Base-by-base conservation (phyloP, 1,140 invertebrate species). In the Samia ricini region DNA sequence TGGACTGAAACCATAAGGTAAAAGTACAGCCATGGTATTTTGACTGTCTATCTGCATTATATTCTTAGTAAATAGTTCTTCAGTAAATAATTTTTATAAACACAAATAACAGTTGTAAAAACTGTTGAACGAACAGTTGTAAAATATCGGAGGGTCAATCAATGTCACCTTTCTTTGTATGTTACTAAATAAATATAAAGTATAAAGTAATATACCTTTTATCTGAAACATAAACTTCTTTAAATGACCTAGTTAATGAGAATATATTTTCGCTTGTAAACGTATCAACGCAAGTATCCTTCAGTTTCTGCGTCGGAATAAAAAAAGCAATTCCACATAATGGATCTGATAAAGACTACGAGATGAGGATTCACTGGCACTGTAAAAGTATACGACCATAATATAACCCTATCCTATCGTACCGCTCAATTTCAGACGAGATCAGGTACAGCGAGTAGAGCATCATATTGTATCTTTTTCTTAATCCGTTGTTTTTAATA, bases 311-410 rank as follows among this genome's bases (percentile, higher is more conserved):
- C 33, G 8, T 42, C 33, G 33, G 33, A 42, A 42, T 42, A 42
- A 42, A 42, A n/a, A 42, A 42, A 42, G 33, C 33, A 42, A 42
- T 42, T 42, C 33, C 33, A 42, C 33, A 15, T 42, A 42, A 42
- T 42, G 33, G 33, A 42, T 42, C 33, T 42, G 33, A 42, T 42
- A 42, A 42, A 42, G 33, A 42, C 33, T 42, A 42, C n/a, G 33
- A 42, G 33, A 42, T 42, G 33, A 42, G 33, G 33, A 42, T 42
- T 42, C 33, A 42, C 33, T 42, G 33, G 12, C 33, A 42, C 33
- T 42, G 33, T 42, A 42, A 42, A 42, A 42, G 33, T 42, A 42
- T 42, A 42, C 33, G 33, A 42, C 33, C 33, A 42, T 42, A 42
- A 42, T n/a, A n/a, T 42, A 42, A 42, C 33, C 33, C 33, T 42